Evolutionary conservation across 2,888 invertebrate species (phyloP), one percentile per base, ranked within the genome.

Genomic region (Eilema sororculum): DNA sequence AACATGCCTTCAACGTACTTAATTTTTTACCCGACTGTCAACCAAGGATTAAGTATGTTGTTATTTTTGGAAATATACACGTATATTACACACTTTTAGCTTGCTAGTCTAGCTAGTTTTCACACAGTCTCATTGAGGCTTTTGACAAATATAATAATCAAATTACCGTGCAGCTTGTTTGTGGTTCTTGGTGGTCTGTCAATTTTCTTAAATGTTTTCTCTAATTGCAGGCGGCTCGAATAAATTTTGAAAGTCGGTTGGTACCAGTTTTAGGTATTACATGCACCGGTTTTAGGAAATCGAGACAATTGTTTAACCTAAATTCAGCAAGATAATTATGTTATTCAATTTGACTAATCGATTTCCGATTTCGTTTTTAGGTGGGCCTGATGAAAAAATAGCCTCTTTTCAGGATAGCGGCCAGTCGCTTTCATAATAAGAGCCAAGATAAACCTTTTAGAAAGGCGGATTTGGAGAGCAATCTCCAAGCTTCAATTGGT

Each of bases 181-280:
- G 5, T 41, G 65, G 30, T 65, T n/a, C n/a, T n/a, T n/a, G n/a
- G n/a, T n/a, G n/a, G 65, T 28, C 65, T 16, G 30, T 33, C 8
- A 64, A 65, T 57, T 57, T 65, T 64, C 16, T 65, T 57, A 65
- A 65, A 22, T 20, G 22, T 56, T 56, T 30, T 25, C 13, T 12
- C 30, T 57, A 65, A 65, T 65, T 65, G 33, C 22, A 16, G 30
- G 22, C 65, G 56, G 65, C 30, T 33, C 24, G 22, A 57, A 28
- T 10, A 57, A 65, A 65, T 33, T 65, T 24, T 65, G 9, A 8
- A 57, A 57, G 12, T 57, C 33, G 57, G 65, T 65, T 65, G 13
- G 16, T 56, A 65, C 57, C 30, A 22, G 64, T 65, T 56, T 13
- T 8, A 24, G 37, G 9, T 24, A 63, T 25, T 10, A 6, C 37